These are phyloP conservation scores for Heliothis virescens DNA, from an alignment of 1,140 invertebrate genomes.

Conservation along the genomic window DNA sequence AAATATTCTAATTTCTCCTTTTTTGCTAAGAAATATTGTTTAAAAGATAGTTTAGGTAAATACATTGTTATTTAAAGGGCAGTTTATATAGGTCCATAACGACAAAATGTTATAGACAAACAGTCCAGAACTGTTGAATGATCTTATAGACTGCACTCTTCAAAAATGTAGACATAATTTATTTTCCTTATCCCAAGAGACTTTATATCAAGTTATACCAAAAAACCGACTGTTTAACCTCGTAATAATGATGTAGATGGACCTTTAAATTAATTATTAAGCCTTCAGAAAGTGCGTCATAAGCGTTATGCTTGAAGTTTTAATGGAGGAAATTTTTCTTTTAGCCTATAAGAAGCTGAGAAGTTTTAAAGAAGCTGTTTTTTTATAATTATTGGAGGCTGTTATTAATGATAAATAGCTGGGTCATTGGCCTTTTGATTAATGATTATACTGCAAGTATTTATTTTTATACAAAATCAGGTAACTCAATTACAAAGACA, in stretches of 20 bases:
- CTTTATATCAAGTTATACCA: neutral
- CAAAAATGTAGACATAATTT: neutral
- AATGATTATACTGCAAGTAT: neutral
- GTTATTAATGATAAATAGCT: neutral
- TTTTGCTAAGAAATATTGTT: no score
- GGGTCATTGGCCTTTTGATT: neutral
- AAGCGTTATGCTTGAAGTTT: slow-evolving; percentile 40
- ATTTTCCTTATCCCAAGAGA: neutral
- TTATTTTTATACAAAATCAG: neutral
- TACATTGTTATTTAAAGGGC: no score
- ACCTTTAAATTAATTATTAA: slow-evolving; percentile 45
- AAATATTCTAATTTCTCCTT: no score
- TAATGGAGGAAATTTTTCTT: slow-evolving; percentile 47
- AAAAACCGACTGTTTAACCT: slow-evolving; percentile 27
- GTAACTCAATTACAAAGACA: no score
- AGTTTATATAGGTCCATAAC: no score
- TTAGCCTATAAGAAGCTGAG: slow-evolving; percentile 13
- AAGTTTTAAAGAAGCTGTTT: slow-evolving; percentile 29
- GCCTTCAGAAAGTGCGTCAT: slow-evolving; percentile 42
- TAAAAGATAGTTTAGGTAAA: no score
- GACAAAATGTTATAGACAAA: no score
- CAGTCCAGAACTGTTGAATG: no score
- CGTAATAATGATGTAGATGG: slow-evolving; percentile 41
- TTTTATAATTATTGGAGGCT: slow-evolving; percentile 11
- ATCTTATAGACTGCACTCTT: no score